phyloP scores from a whole-genome alignment of 1,140 invertebrate genomes.

The Matsumurasca onukii region DNA sequence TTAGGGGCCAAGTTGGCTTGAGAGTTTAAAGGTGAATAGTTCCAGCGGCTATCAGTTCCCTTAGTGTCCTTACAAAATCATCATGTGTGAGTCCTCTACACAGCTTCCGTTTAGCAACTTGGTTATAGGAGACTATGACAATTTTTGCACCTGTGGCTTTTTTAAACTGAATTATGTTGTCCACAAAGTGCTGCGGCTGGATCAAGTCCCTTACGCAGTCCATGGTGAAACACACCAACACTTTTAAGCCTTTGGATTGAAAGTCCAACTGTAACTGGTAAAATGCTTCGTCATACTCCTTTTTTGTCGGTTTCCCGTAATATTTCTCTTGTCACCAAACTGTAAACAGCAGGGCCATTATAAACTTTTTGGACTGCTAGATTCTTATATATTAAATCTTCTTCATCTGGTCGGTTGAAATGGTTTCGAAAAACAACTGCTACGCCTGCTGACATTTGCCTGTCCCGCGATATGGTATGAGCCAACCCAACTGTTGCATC shows the following conservation, averaged over 20 bases:
- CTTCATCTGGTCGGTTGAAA: background rate
- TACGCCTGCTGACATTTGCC: background rate
- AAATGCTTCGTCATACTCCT: background rate
- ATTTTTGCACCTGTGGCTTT: background rate
- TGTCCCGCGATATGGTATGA: background rate
- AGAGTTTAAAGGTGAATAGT: no score
- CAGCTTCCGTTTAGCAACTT: background rate
- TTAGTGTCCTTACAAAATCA: background rate
- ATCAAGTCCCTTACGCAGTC: background rate
- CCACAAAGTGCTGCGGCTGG: background rate
- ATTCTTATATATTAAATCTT: background rate
- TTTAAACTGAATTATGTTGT: background rate
- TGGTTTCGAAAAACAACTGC: background rate
- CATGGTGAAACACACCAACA: background rate
- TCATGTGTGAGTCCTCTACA: background rate
- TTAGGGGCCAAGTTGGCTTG: no score
- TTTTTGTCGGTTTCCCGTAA: background rate
- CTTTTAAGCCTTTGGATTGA: background rate
- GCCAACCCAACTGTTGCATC: background rate
- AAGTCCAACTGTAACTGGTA: background rate
- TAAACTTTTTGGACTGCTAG: background rate
- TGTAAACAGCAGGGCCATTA: background rate
- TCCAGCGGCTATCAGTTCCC: background rate
- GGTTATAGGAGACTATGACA: background rate
- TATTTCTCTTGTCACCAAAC: background rate